phyloP scores from a whole-genome alignment of 1,140 invertebrate genomes.

The Drosophila pseudoananassae region DNA sequence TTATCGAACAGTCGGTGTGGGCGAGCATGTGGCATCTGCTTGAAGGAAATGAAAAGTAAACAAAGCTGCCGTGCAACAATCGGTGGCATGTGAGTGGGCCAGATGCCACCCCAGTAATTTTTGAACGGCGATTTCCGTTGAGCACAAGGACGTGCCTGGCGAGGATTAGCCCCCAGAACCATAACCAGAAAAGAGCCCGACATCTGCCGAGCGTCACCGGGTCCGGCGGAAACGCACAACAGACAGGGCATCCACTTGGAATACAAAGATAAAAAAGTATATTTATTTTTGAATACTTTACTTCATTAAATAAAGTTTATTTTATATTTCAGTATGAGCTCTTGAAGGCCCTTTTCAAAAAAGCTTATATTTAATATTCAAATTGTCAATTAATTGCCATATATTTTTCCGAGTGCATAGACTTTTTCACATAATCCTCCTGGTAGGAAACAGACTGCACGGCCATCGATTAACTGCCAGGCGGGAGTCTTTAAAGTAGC shows the following conservation, averaged over 20 bases:
- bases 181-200: slow-evolving; percentile 20
- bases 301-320: background rate
- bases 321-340: background rate
- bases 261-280: background rate
- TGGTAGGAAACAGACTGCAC: slow-evolving; percentile 9
- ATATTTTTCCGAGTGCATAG: slow-evolving; percentile 12
- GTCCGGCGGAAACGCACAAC: slow-evolving; percentile 58
- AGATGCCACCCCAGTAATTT: slow-evolving; percentile 45
- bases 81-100: slow-evolving; percentile 29
- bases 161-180: slow-evolving; percentile 67
- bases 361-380: no score
- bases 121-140: slow-evolving; percentile 59
- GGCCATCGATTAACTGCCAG: slow-evolving; percentile 51
- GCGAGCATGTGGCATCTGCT: slow-evolving; percentile 62
- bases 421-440: slow-evolving; percentile 50
- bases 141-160: slow-evolving; percentile 66
- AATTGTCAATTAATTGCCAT: background rate
- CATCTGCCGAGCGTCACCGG: slow-evolving; percentile 63
- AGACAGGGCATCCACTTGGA: slow-evolving; percentile 12
- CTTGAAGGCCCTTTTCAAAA: no score
- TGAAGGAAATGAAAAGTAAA: slow-evolving; percentile 81
- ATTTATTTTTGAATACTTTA: background rate
- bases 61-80: slow-evolving; percentile 39
- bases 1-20: slow-evolving; percentile 45
- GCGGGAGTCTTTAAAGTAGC: slow-evolving; percentile 46